Base-by-base conservation (phyloP, 2,888 invertebrate genomes). In the Volucella inflata region DNA sequence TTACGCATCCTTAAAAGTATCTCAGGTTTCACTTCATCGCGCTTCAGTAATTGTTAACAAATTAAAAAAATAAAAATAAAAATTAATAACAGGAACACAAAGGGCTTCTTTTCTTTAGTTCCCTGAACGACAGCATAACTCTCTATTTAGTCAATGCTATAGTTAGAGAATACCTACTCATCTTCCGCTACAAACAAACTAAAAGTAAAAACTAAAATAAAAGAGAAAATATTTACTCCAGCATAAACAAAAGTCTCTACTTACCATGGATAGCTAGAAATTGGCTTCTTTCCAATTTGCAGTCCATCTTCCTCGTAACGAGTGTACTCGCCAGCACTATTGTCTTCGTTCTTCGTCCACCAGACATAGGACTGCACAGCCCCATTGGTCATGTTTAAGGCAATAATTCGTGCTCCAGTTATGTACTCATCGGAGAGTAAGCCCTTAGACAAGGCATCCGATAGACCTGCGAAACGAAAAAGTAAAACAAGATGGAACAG, bases 401-500 rank as follows among this genome's bases (percentile, higher is more conserved):
- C 94, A 83, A 95, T 90, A 68, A 95, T 94, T 79, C 95, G 92
- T 46, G 94, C 94, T 59, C 94, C 93, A 51, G 94, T 92, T 68
- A 94, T 93, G 87, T 93, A 93, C 72, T 92, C 92, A 89, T 95
- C 95, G 17, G 94, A 93, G 50, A 96, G 94, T 87, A 96, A 93
- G 44, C 96, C 95, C 91, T 95, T 95, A 30, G 96, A 94, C 81
- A 96, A 94, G 17, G 95, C 96, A 91, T 95, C 95, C 87, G 96
- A 94, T 70, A 96, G 93, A 87, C 95, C 96, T 96, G 93, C 16
- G 91, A 88, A 85, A 50, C 16, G 30, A 67, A 65, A 40, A 51
- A 67, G 75, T 59, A 59, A 77, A 65, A 59, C 51, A 72, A 62
- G 46, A 30, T 42, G 48, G 53, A 71, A 53, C 10, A 8, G 44